These are phyloP conservation scores for Mesoclemmys tuberculata DNA, from an alignment of 2,113 vertebrate genomes.

Conservation along the genomic window DNA sequence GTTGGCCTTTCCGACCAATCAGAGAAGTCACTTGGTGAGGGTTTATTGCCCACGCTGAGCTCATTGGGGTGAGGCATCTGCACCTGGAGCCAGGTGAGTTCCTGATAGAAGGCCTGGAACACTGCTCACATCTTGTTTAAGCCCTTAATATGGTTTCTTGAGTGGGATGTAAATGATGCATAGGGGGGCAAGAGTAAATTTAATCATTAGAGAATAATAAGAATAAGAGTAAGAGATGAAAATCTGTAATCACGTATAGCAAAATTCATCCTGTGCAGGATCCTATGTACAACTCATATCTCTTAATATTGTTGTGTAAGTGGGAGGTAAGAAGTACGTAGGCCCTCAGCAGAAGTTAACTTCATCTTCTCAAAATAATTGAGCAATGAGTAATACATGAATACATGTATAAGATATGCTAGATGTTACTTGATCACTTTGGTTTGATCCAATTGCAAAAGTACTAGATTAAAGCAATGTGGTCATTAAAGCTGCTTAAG, in stretches of 20 bases:
- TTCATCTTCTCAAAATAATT: not conserved
- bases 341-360: not conserved
- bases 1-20: too few species aligned
- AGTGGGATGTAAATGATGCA: not conserved
- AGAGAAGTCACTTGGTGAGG: too few species aligned
- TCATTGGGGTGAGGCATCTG: too few species aligned
- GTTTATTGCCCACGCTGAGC: too few species aligned
- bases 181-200: not conserved
- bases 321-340: not conserved
- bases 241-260: constrained; percentile 40
- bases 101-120: not conserved
- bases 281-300: constrained; percentile 28
- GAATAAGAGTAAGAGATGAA: constrained; percentile 28
- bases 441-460: constrained; percentile 16
- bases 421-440: not conserved
- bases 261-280: not conserved
- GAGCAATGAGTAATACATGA: not conserved
- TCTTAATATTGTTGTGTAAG: not conserved
- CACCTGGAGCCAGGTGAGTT: too few species aligned
- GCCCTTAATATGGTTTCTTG: not conserved
- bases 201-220: not conserved
- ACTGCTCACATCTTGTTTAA: not conserved
- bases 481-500: constrained; percentile 28
- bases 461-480: constrained; percentile 18
- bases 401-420: not conserved